Evolutionary conservation across 2,888 invertebrate species (phyloP).

Genomic region (Tetrapedia diversipes): DNA sequence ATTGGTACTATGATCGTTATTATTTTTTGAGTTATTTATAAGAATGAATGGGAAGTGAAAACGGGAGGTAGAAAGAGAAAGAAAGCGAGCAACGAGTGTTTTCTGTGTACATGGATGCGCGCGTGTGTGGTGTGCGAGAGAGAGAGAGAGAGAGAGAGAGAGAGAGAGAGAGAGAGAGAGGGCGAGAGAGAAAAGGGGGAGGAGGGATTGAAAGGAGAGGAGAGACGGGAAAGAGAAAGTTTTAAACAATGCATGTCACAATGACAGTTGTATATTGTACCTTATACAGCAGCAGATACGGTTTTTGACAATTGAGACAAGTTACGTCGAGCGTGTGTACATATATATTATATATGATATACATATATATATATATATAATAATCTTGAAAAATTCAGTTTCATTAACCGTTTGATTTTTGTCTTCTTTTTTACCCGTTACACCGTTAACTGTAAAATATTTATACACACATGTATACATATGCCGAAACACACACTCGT

Average conservation of each 20-base stretch:
- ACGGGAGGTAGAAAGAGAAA: background rate
- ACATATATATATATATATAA: slow-evolving; percentile 34
- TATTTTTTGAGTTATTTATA: slow-evolving; percentile 63
- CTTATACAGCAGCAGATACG: slow-evolving; percentile 49
- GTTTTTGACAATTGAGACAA: slow-evolving; percentile 24
- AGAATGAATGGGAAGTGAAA: slow-evolving; percentile 39
- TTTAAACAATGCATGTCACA: slow-evolving; percentile 40
- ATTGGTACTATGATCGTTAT: slow-evolving; percentile 56
- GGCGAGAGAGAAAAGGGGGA: background rate
- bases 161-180: background rate
- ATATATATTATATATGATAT: slow-evolving; percentile 28
- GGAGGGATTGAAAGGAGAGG: slow-evolving; percentile 12
- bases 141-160: slow-evolving; percentile 5
- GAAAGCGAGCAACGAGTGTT: slow-evolving; percentile 4
- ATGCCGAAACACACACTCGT: slow-evolving; percentile 16
- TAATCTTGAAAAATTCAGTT: slow-evolving; percentile 67
- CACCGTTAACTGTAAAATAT: slow-evolving; percentile 73
- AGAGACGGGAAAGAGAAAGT: slow-evolving; percentile 18
- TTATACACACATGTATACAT: slow-evolving; percentile 65
- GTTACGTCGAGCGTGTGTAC: slow-evolving; percentile 38
- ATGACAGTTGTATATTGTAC: slow-evolving; percentile 66
- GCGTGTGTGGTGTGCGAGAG: slow-evolving; percentile 19
- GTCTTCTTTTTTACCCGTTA: slow-evolving; percentile 69
- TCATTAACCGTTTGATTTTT: slow-evolving; percentile 65
- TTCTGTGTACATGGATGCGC: slow-evolving; percentile 10